Percentiles rank a stretch among this genome's conserved stretches.
Conservation (phyloP, 2,888 invertebrate genomes). For the Thyatira batis region DNA sequence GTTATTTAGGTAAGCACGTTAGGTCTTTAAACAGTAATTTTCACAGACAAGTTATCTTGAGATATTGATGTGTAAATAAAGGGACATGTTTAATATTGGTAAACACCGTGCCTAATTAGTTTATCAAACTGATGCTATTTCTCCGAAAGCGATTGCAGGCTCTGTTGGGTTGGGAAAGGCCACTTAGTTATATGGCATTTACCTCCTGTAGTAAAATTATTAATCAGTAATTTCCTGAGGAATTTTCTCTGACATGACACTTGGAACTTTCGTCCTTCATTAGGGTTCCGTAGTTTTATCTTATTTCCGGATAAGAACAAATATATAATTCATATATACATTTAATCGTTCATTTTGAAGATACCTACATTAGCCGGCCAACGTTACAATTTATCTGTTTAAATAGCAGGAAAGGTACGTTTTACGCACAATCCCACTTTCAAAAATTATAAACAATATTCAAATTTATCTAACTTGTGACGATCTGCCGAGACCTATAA, state of each 20-base stretch:
- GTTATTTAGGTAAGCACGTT: background rate
- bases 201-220: background rate
- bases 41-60: slow-evolving; percentile 5
- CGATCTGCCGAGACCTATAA: too few species aligned
- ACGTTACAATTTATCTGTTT: too few species aligned
- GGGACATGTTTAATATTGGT: background rate
- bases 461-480: too few species aligned
- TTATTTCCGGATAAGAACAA: background rate
- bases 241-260: background rate
- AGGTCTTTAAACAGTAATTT: background rate
- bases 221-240: background rate
- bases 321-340: too few species aligned
- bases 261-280: background rate
- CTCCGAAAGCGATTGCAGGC: background rate
- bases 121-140: background rate
- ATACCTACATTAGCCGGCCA: too few species aligned
- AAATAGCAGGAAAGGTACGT: too few species aligned
- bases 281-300: background rate
- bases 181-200: background rate
- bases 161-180: background rate
- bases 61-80: background rate
- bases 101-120: background rate
- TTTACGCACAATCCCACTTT: too few species aligned
- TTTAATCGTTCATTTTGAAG: too few species aligned
- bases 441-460: too few species aligned